Evolutionary conservation across 2,797 vertebrate species (phyloP).

Genomic region (Coregonus suidteri): DNA sequence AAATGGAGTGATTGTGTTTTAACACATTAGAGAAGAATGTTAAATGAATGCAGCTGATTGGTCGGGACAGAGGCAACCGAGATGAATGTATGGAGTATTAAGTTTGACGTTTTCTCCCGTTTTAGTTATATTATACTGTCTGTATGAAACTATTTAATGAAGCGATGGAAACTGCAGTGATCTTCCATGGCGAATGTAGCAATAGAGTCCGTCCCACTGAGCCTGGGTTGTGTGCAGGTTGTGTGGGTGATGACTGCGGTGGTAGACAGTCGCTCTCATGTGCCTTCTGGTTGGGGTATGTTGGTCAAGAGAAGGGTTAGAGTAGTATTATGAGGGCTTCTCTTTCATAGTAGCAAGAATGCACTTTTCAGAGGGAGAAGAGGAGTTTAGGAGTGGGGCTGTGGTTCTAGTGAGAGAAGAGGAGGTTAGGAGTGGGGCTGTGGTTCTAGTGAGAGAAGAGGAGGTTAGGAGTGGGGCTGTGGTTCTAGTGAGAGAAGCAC

Average conservation of each 20-base stretch:
- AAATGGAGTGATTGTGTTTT: constrained; percentile 40
- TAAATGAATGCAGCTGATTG: constrained; percentile 27
- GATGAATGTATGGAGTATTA: background rate
- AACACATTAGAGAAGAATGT: constrained; percentile 36
- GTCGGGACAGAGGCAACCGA: too few species aligned
- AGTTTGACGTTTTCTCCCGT: constrained; percentile 12
- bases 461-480: constrained; percentile 15
- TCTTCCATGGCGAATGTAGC: constrained; percentile 66
- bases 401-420: background rate
- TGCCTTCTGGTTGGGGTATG: constrained; percentile 68
- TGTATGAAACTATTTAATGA: constrained; percentile 29
- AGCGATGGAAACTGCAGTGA: constrained; percentile 37
- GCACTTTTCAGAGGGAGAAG: constrained; percentile 51
- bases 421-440: too few species aligned
- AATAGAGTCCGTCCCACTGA: constrained; percentile 38
- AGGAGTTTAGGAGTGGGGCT: background rate
- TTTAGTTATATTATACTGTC: constrained; percentile 37
- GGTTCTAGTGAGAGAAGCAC: constrained; percentile 40
- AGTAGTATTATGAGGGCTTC: constrained; percentile 23
- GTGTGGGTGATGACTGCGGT: constrained; percentile 13
- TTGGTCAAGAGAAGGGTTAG: constrained; percentile 1
- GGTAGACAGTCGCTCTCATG: constrained; percentile 57
- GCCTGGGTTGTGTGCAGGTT: background rate
- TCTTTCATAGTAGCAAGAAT: constrained; percentile 41
- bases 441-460: background rate